A percentile compares a stretch with the other conserved stretches of the same genome.
Evolutionary conservation across 2,888 invertebrate species (phyloP).

Genomic region (Metallyticus violacea): DNA sequence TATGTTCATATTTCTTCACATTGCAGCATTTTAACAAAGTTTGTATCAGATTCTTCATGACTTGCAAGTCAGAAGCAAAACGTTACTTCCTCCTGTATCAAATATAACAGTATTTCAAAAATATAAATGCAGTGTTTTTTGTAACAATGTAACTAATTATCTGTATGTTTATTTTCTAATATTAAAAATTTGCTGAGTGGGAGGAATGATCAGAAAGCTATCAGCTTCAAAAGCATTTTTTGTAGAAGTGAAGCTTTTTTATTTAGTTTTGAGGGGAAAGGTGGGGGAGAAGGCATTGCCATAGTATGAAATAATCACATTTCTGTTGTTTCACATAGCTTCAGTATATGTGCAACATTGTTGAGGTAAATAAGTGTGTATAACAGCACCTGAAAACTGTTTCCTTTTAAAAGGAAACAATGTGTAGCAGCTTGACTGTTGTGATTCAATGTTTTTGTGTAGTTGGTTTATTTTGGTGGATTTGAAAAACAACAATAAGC

Average conservation of each 20-base stretch:
- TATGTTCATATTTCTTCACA: not conserved
- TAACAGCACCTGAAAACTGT: not conserved
- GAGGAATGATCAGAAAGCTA: not conserved
- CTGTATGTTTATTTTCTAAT: not conserved
- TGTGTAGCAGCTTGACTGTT: not conserved
- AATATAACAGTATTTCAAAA: not conserved
- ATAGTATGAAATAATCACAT: not conserved
- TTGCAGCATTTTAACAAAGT: not conserved
- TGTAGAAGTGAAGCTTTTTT: conserved; percentile 14
- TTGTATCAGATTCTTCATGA: not conserved
- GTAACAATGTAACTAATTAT: not conserved
- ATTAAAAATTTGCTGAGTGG: not conserved
- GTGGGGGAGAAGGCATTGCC: not conserved
- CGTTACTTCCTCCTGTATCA: not conserved
- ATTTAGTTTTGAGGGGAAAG: not conserved
- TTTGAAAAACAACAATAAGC: not conserved
- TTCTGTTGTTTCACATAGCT: not conserved
- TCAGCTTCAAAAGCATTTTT: not conserved
- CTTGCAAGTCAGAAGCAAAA: not conserved
- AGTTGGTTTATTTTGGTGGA: not conserved
- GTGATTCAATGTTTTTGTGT: not conserved
- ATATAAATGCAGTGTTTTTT: not conserved
- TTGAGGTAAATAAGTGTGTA: not conserved
- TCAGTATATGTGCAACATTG: not conserved
- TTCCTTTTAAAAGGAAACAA: not conserved